Evolutionary conservation across 2,888 invertebrate species (phyloP).

Genomic region (Papilio protenor): DNA sequence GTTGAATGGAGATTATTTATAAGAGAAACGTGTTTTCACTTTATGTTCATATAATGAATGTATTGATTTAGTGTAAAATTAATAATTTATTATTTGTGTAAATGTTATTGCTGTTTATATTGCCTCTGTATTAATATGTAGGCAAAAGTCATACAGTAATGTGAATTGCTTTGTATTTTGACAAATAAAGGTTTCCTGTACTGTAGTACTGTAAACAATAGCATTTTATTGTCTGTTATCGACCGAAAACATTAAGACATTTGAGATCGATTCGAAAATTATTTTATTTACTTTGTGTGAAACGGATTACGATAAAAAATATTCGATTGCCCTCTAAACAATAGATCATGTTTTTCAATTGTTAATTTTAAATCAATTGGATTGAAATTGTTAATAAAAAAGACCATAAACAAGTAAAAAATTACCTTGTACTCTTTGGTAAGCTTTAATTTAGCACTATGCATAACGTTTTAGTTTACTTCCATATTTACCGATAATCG

Average conservation of each 20-base stretch:
- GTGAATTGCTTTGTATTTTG: too few species aligned
- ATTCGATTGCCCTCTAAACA: not conserved
- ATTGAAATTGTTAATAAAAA: too few species aligned
- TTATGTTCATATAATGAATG: slow-evolving; percentile 17
- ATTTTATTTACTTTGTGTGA: not conserved
- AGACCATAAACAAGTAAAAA: too few species aligned
- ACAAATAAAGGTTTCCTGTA: too few species aligned
- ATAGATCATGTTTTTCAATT: not conserved
- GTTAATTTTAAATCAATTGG: not conserved
- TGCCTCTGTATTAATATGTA: not conserved
- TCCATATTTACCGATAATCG: too few species aligned
- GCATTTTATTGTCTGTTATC: not conserved
- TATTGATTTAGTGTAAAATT: not conserved
- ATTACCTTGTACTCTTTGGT: too few species aligned
- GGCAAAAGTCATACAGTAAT: not conserved
- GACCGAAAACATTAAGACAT: not conserved
- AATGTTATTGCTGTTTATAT: not conserved
- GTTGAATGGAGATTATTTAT: not conserved
- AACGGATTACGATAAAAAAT: not conserved
- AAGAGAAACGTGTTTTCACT: not conserved
- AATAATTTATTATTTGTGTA: slow-evolving; percentile 1
- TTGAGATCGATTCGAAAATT: not conserved
- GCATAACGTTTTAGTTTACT: too few species aligned
- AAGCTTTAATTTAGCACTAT: too few species aligned
- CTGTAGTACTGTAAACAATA: too few species aligned